Evolutionary conservation across 1,140 invertebrate species (phyloP).

Genomic region (Pinna nobilis): DNA sequence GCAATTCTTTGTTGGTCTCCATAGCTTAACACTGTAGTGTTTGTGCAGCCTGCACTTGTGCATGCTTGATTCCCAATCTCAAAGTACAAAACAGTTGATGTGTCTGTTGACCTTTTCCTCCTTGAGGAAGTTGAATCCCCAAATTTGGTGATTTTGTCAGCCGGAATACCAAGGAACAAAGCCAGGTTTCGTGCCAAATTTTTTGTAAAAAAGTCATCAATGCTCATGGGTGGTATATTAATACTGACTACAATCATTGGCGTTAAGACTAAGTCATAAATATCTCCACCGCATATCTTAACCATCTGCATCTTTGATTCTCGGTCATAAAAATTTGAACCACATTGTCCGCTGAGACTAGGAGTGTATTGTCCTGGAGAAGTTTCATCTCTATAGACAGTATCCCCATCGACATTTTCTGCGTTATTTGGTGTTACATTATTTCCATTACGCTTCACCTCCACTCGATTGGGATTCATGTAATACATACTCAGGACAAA

Average conservation of each 20-base stretch:
- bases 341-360: conserved; percentile 31
- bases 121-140: conserved; percentile 41
- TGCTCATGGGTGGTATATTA: conserved; percentile 52
- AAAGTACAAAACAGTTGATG: conserved; percentile 34
- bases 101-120: conserved; percentile 32
- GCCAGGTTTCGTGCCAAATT: conserved; percentile 63
- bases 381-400: not conserved
- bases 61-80: conserved; percentile 55
- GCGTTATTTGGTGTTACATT: conserved; percentile 59
- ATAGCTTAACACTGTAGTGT: conserved; percentile 8
- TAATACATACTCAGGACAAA: conserved; percentile 57
- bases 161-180: conserved; percentile 55
- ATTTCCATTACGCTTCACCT: conserved; percentile 57
- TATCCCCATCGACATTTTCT: conserved; percentile 15
- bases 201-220: conserved; percentile 67
- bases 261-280: conserved; percentile 8
- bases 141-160: conserved; percentile 59
- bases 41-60: conserved; percentile 21
- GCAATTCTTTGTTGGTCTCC: conserved; percentile 14
- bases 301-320: conserved; percentile 21
- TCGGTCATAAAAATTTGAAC: conserved; percentile 44
- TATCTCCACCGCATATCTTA: conserved; percentile 17
- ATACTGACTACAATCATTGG: conserved; percentile 52
- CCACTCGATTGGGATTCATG: conserved; percentile 57
- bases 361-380: conserved; percentile 17